phyloP scores from a whole-genome alignment of 1,140 invertebrate genomes.

The Lepidotrigona ventralis region DNA sequence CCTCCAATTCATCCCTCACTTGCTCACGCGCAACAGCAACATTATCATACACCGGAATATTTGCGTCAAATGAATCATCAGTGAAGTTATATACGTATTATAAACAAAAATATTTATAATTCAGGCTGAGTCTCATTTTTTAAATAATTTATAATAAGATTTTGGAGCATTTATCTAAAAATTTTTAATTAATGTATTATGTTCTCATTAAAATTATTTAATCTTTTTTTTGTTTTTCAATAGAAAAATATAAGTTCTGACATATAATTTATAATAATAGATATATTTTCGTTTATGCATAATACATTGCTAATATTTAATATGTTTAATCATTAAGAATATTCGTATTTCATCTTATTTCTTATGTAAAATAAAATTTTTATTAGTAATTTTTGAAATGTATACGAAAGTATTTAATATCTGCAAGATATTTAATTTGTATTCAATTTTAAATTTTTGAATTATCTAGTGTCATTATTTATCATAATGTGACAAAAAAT shows the following conservation, averaged over 20 bases:
- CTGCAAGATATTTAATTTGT: not conserved
- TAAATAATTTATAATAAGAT: conserved; percentile 2
- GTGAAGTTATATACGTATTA: conserved; percentile 35
- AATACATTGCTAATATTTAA: conserved; percentile 9
- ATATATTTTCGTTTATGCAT: conserved; percentile 10
- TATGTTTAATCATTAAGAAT: conserved; percentile 11
- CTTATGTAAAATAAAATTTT: conserved; percentile 15
- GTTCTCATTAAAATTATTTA: not conserved
- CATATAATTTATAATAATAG: not conserved
- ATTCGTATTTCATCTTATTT: not conserved
- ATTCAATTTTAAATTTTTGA: conserved; percentile 52
- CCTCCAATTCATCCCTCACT: conserved; percentile 92
- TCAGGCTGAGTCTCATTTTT: conserved; percentile 25
- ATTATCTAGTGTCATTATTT: conserved; percentile 47
- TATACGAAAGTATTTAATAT: not conserved
- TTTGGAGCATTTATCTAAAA: conserved; percentile 27
- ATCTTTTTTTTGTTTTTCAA: not conserved
- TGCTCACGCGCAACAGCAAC: conserved; percentile 80
- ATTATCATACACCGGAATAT: conserved; percentile 84
- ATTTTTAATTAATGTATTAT: not conserved
- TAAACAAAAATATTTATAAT: conserved; percentile 36
- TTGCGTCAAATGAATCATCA: conserved; percentile 80
- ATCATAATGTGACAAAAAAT: conserved; percentile 39
- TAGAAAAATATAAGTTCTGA: not conserved
- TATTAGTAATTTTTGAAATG: conserved; percentile 1